Conservation (phyloP, 2,113 vertebrate species). For the Australoheros scitulus region DNA sequence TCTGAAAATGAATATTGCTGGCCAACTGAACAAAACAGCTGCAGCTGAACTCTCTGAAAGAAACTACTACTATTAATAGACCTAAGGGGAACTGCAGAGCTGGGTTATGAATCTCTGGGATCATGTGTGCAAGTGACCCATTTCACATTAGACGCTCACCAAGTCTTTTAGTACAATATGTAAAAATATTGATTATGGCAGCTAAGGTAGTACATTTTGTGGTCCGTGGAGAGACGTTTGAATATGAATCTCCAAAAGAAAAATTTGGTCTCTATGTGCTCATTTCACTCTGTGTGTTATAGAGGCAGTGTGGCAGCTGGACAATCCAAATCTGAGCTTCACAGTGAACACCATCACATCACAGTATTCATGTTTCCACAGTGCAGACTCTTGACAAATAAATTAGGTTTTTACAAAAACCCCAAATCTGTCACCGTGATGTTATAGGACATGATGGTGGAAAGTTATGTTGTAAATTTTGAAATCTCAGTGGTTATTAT, state of each 20-base stretch:
- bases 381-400: neutral
- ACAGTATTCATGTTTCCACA: conserved; percentile 4
- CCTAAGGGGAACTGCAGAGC: neutral
- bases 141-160: neutral
- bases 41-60: neutral
- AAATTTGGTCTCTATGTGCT: conserved; percentile 5
- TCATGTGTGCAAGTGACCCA: neutral
- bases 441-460: neutral
- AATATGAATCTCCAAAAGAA: conserved; percentile 7
- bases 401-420: conserved; percentile 18
- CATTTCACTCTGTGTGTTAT: conserved; percentile 5
- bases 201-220: neutral
- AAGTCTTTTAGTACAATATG: neutral
- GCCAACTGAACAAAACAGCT: neutral
- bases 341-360: neutral
- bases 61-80: neutral
- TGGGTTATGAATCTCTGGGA: neutral
- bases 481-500: conserved; percentile 2
- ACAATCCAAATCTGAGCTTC: conserved; percentile 10
- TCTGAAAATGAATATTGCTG: neutral
- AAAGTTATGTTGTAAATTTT: neutral
- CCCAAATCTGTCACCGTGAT: neutral
- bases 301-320: conserved; percentile 3
- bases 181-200: conserved; percentile 10
- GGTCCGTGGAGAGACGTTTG: neutral